Percentiles rank a stretch among this genome's conserved stretches.
These are phyloP conservation scores for Pollachius pollachius DNA, from an alignment of 2,113 vertebrate species.

Conservation along the genomic window DNA sequence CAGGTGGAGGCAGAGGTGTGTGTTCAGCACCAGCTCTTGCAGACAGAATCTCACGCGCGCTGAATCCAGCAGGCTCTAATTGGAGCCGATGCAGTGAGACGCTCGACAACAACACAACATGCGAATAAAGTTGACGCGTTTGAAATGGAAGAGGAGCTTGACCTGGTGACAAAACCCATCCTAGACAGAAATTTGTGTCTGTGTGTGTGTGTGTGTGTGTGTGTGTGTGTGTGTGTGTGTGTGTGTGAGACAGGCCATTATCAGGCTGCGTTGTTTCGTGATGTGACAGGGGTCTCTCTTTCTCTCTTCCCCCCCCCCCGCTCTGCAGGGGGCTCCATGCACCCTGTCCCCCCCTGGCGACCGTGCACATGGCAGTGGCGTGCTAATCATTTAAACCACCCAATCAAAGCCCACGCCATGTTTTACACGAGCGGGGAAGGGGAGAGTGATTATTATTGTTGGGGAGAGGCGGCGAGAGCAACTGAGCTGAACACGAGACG, in stretches of 20 bases:
- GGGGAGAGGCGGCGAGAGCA: constrained; percentile 69
- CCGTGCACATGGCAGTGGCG: constrained; percentile 66
- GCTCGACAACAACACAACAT: constrained; percentile 40
- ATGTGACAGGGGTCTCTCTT: constrained; percentile 70
- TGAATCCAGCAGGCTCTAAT: too few species aligned
- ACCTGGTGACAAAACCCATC: not conserved
- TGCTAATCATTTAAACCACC: constrained; percentile 81
- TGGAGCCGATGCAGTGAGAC: too few species aligned
- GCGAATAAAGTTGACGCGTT: constrained; percentile 38
- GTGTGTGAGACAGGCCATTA: constrained; percentile 36
- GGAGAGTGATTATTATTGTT: constrained; percentile 78
- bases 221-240: constrained; percentile 10
- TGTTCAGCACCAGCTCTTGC: too few species aligned
- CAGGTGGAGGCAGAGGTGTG: too few species aligned
- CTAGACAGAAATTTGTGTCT: too few species aligned
- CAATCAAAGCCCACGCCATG: constrained; percentile 78
- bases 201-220: constrained; percentile 29
- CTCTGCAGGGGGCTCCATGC: constrained; percentile 55
- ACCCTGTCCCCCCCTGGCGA: constrained; percentile 55
- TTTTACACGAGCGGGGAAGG: constrained; percentile 70
- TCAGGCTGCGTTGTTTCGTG: constrained; percentile 64
- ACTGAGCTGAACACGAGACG: constrained; percentile 65
- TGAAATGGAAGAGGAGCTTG: constrained; percentile 36
- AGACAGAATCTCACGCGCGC: too few species aligned
- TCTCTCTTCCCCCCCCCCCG: constrained; percentile 41